phyloP scores from a whole-genome alignment of 2,797 vertebrate genomes.

The Falco novaeseelandiae region DNA sequence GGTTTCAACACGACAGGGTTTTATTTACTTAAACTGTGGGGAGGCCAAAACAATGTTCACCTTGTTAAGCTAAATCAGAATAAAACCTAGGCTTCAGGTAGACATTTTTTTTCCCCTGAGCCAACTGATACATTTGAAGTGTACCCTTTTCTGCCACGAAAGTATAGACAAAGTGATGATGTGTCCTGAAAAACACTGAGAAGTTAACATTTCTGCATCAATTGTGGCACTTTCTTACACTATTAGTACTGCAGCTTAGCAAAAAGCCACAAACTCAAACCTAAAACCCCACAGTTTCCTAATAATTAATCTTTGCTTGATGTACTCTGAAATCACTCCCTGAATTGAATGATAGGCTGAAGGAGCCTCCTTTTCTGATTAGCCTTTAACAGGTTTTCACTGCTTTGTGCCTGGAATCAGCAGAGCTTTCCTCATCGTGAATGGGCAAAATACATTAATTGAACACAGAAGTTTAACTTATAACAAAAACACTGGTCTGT shows the following conservation, averaged over 20 bases:
- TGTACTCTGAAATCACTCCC: neutral
- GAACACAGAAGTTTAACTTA: neutral
- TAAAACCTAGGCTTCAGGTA: neutral
- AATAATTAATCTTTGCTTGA: neutral
- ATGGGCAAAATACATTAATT: neutral
- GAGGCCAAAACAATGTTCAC: neutral
- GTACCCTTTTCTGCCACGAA: neutral
- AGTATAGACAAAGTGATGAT: neutral
- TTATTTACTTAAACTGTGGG: neutral
- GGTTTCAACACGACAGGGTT: neutral
- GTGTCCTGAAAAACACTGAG: neutral
- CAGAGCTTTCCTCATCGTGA: neutral
- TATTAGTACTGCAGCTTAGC: neutral
- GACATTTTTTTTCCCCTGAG: neutral
- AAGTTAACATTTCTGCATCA: neutral
- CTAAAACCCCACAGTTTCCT: neutral
- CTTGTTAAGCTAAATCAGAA: neutral
- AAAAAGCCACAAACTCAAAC: neutral
- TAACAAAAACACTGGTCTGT: neutral
- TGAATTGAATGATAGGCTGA: neutral
- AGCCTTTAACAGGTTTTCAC: neutral
- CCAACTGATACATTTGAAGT: neutral
- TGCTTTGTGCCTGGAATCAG: neutral
- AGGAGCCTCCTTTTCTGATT: neutral
- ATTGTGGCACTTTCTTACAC: neutral